A percentile compares a stretch with the other conserved stretches of the same genome.
Evolutionary conservation across 2,888 invertebrate species (phyloP).

Genomic region (Leucophora obtusa): DNA sequence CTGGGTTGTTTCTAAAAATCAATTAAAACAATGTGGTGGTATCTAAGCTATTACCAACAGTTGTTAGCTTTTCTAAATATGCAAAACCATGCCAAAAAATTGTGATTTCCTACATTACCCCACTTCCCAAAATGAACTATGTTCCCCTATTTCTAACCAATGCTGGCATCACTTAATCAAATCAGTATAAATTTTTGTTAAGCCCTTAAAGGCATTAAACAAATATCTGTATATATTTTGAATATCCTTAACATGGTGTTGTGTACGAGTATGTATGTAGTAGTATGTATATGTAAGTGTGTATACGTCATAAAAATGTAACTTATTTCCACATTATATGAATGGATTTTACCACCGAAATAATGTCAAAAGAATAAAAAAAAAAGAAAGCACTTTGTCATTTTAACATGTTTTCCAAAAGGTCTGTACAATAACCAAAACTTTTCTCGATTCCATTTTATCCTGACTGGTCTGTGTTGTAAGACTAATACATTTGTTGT

Average conservation of each 20-base stretch:
- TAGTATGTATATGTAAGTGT: not conserved
- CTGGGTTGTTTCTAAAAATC: no score
- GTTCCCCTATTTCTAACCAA: no score
- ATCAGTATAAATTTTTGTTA: not conserved
- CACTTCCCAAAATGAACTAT: no score
- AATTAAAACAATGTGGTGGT: no score
- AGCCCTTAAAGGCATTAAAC: not conserved
- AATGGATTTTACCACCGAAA: constrained; percentile 18
- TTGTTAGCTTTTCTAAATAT: no score
- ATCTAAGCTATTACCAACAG: no score
- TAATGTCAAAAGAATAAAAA: not conserved
- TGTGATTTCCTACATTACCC: no score
- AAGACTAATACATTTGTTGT: constrained; percentile 4
- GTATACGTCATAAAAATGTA: not conserved
- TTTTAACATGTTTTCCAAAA: constrained; percentile 2
- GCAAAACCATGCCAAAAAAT: no score
- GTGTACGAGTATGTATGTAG: not conserved
- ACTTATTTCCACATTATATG: constrained; percentile 12
- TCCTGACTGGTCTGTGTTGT: not conserved
- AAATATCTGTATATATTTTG: not conserved
- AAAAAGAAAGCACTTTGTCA: constrained; percentile 2
- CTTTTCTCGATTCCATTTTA: not conserved
- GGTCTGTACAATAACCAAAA: not conserved
- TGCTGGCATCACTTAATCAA: not conserved
- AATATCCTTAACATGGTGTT: not conserved